These are phyloP conservation scores for Patagioenas fasciata DNA, from an alignment of 2,113 vertebrate species.

Conservation along the genomic window DNA sequence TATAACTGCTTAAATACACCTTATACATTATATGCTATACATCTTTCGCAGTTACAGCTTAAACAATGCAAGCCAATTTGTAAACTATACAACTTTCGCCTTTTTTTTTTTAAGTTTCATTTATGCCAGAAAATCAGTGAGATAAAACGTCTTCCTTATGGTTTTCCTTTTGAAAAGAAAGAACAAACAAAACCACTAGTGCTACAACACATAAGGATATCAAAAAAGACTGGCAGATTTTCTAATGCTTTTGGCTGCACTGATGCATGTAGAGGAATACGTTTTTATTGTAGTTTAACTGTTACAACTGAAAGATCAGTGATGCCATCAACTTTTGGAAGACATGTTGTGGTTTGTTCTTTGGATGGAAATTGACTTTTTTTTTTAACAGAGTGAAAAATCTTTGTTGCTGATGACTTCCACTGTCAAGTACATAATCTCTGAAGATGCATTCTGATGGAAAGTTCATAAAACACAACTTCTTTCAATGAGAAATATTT, in stretches of 20 bases:
- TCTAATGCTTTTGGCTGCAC: not conserved
- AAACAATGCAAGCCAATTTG: not conserved
- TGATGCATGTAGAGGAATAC: not conserved
- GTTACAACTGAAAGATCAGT: not conserved
- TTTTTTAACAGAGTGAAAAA: not conserved
- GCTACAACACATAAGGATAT: not conserved
- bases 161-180: not conserved
- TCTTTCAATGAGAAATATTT: not conserved
- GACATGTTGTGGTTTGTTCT: not conserved
- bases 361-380: not conserved
- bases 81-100: not conserved
- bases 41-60: not conserved
- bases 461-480: not conserved
- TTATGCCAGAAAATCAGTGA: not conserved
- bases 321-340: not conserved
- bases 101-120: not conserved
- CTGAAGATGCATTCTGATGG: not conserved
- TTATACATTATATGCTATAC: not conserved
- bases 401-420: not conserved
- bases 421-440: not conserved
- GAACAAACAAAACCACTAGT: not conserved
- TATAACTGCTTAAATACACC: not conserved
- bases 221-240: not conserved
- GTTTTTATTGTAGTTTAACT: not conserved
- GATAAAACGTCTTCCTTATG: not conserved